A percentile compares a stretch with the other conserved stretches of the same genome.
phyloP scores from a whole-genome alignment of 2,797 vertebrate species.

The Eulemur rubriventer region DNA sequence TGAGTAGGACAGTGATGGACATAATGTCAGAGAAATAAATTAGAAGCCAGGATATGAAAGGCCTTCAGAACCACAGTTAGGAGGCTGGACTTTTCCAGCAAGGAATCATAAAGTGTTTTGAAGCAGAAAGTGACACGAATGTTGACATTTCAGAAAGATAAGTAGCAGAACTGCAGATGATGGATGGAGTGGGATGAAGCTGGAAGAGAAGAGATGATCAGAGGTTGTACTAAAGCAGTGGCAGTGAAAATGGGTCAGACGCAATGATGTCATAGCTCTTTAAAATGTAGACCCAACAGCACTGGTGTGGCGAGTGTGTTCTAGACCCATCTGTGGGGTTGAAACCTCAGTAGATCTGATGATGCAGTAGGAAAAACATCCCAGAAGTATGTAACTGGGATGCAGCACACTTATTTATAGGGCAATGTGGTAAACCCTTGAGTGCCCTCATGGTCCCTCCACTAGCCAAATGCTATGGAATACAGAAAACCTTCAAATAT shows the following conservation, averaged over 20 bases:
- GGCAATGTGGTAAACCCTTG: rapidly evolving
- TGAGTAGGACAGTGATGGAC: background rate
- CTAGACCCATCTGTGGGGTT: rapidly evolving
- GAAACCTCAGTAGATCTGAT: background rate
- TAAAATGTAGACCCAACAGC: background rate
- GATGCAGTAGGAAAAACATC: background rate
- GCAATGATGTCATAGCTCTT: background rate
- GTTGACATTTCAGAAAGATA: background rate
- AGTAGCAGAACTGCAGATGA: background rate
- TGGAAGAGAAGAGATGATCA: background rate
- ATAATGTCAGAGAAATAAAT: background rate
- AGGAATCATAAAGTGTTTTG: background rate
- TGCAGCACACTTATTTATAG: background rate
- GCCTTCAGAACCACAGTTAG: background rate
- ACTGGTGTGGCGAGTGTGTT: too few relatives aligned
- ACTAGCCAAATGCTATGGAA: background rate
- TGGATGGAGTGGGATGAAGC: background rate
- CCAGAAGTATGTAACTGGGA: background rate
- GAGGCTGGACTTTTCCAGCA: background rate
- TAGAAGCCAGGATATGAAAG: background rate
- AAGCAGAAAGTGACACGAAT: background rate
- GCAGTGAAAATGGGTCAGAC: background rate
- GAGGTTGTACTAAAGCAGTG: background rate
- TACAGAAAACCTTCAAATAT: background rate
- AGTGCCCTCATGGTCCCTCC: background rate